Percentiles rank a stretch among this genome's conserved stretches.
Evolutionary conservation across 30 jellyfish, hydroid and myxozoan genomes (phyloP).

Genomic region (Turritopsis rubra): DNA sequence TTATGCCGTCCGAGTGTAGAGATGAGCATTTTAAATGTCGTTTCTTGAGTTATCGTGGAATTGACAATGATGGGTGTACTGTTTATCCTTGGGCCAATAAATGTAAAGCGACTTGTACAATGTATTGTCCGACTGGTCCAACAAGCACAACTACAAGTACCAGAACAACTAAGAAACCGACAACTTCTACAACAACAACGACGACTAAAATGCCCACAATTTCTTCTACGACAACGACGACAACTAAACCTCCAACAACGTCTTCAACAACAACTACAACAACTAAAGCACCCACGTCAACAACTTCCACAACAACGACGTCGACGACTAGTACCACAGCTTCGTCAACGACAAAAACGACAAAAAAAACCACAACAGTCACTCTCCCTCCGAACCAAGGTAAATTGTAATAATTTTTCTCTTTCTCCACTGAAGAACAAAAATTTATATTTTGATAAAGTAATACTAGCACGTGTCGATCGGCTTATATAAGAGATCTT

Average conservation of each 20-base stretch:
- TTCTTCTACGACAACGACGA: constrained; percentile 19
- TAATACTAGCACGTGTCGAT: background rate
- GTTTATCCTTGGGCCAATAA: background rate
- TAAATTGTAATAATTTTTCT: too few species aligned
- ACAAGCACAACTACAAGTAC: constrained; percentile 26
- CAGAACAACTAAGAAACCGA: constrained; percentile 22
- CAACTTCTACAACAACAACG: constrained; percentile 31
- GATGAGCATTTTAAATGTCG: background rate
- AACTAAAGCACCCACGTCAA: background rate
- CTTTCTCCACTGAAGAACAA: background rate
- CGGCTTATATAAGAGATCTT: background rate
- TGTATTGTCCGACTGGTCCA: background rate
- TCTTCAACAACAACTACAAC: constrained; percentile 21
- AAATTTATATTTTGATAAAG: background rate
- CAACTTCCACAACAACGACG: background rate
- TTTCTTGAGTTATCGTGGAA: background rate
- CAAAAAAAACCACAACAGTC: background rate
- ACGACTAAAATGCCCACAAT: constrained; percentile 21
- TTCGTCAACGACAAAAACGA: background rate
- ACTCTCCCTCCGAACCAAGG: background rate
- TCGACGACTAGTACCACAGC: background rate
- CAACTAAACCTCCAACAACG: constrained; percentile 29
- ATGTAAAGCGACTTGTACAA: background rate
- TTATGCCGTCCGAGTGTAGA: background rate
- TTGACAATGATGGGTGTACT: background rate